Evolutionary conservation across 2,797 vertebrate species (phyloP).

Genomic region (Pangasius sanitwongsei): DNA sequence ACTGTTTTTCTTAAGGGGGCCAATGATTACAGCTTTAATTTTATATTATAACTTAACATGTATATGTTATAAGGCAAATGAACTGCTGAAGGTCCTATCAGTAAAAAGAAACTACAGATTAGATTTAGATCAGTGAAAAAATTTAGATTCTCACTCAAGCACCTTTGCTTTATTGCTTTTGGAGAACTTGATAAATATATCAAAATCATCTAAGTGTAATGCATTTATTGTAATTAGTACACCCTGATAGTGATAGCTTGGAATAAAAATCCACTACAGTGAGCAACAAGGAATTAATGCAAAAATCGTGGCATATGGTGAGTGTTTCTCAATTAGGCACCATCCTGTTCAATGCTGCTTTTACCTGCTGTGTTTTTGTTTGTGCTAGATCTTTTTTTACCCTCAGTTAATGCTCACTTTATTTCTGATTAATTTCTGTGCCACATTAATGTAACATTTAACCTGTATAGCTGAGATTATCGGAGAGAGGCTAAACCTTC

Average conservation of each 20-base stretch:
- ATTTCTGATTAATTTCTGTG: background rate
- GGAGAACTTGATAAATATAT: background rate
- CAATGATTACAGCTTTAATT: background rate
- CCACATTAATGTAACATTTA: background rate
- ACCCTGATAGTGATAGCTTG: constrained; percentile 11
- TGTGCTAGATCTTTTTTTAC: constrained; percentile 16
- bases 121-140: background rate
- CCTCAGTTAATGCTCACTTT: background rate
- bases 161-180: constrained; percentile 33
- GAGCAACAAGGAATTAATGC: constrained; percentile 23
- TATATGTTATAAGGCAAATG: background rate
- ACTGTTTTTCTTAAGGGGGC: background rate
- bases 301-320: constrained; percentile 7
- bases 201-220: constrained; percentile 15
- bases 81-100: background rate
- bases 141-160: background rate
- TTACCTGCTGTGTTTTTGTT: background rate
- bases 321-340: background rate
- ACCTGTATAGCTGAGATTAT: constrained; percentile 1
- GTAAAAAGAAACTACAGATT: background rate
- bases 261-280: background rate
- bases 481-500: background rate
- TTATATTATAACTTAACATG: background rate
- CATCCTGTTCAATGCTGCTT: constrained; percentile 1
- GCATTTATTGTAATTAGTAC: background rate